A percentile compares a stretch with the other conserved stretches of the same genome.
Evolutionary conservation across 1,140 invertebrate genomes (phyloP).

Genomic region (Lepidurus couesii): DNA sequence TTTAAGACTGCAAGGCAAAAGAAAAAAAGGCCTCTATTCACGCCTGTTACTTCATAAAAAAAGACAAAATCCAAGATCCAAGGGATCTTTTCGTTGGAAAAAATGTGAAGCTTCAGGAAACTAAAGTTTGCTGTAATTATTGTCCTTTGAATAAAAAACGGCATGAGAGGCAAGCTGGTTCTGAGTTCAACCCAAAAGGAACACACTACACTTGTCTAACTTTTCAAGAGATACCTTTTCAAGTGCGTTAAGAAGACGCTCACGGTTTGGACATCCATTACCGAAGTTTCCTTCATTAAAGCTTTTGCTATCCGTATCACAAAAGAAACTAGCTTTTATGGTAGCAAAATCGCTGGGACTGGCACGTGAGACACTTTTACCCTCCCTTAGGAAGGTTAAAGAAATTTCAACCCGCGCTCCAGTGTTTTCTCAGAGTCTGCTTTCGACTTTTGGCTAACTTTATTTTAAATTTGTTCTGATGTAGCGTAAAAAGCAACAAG

Average conservation of each 20-base stretch:
- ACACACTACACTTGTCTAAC: not conserved
- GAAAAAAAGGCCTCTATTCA: no score
- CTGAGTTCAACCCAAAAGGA: not conserved
- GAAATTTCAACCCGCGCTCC: no score
- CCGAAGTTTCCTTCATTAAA: slow-evolving; percentile 4
- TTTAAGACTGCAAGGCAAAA: no score
- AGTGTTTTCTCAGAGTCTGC: no score
- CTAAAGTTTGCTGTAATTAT: not conserved
- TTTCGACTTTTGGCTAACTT: no score
- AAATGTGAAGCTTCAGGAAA: not conserved
- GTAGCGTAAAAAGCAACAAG: no score
- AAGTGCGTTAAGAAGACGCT: slow-evolving; percentile 9
- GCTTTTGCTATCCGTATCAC: not conserved
- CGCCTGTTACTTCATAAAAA: no score
- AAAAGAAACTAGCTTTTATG: not conserved
- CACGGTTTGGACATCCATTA: slow-evolving; percentile 17
- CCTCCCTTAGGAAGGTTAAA: not conserved
- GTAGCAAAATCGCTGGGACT: not conserved
- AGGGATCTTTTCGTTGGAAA: no score
- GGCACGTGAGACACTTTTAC: not conserved
- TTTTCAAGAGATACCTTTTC: not conserved
- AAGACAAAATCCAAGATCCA: no score
- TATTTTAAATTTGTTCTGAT: no score
- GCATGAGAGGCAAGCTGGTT: not conserved
- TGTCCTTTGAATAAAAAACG: not conserved